Evolutionary conservation across 2,113 vertebrate genomes (phyloP), one percentile per base, ranked within the genome.

Genomic region (Amia ocellicauda): DNA sequence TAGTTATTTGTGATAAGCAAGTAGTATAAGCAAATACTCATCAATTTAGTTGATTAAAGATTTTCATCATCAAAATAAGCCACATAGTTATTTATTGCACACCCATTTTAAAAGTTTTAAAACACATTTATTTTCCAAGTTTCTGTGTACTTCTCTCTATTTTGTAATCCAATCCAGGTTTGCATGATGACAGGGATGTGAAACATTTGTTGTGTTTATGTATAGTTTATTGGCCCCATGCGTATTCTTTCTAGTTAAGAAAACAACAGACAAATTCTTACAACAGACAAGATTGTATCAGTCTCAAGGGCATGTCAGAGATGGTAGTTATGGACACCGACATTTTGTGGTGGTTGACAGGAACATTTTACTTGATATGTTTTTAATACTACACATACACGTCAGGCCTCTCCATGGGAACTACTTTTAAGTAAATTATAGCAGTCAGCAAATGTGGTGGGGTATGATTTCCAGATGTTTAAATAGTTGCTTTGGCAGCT

Each of bases 401-500:
- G 60, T 52, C 62, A 69, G 68, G 61, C 45, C 3, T 26, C 71
- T 79, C 67, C 74, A 78, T 85, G 84, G 78, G 83, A 86, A 79
- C 76, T 29, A 61, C 78, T 83, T 77, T 78, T 69, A 76, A 84
- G 64, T 71, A 84, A 80, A 78, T 73, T 42, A 82, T 70, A 73
- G 66, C 71, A 81, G 78, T 80, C 78, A 86, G 85, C 75, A 77
- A 82, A 80, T 69, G 75, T 73, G 72, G 69, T 64, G 63, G 64
- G 45, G 65, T 80, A 86, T 83, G 78, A 80, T 62, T 86, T 84
- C 85, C 88, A 89, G 85, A 89, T 90, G 87, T 83, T 78, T 29
- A 71, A 84, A 78, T 63, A 66, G 54, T 75, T 36, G 23, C 68
- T 80, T 74, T 88, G 79, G 80, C 82, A 66, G 73, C 51, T 71